These are phyloP conservation scores for Petrosia ficiformis DNA, from an alignment of 37 sponge, comb jelly and placozoan species.

Conservation along the genomic window DNA sequence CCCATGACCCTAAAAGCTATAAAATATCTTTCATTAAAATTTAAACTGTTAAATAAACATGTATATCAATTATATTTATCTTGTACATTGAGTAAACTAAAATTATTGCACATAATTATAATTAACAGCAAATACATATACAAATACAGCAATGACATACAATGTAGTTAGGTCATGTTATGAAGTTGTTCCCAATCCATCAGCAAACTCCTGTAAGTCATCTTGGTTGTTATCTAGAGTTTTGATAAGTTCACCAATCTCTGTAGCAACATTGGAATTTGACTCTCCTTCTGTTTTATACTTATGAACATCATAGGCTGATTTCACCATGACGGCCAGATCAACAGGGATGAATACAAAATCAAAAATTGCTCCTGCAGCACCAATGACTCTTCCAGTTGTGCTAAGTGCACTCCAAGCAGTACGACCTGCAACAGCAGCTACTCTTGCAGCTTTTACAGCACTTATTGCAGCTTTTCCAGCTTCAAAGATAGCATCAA, in stretches of 20 bases:
- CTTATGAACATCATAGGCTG: conserved; percentile 16
- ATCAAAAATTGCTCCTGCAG: conserved; percentile 13
- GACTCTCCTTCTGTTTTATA: conserved; percentile 3
- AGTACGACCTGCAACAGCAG: conserved; percentile 2
- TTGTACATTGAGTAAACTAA: too few relatives aligned
- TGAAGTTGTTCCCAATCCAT: background rate
- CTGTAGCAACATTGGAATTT: conserved; percentile 11
- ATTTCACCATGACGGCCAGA: background rate
- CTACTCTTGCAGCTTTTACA: conserved; percentile 7
- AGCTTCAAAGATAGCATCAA: background rate
- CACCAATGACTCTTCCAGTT: background rate
- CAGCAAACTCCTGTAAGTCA: background rate
- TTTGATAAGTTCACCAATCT: background rate
- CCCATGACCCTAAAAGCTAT: too few relatives aligned
- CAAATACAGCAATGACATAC: too few relatives aligned
- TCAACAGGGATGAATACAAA: conserved; percentile 11
- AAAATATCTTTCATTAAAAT: too few relatives aligned
- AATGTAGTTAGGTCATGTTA: too few relatives aligned
- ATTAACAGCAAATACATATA: too few relatives aligned
- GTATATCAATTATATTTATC: too few relatives aligned
- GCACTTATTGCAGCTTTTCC: background rate
- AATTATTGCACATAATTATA: too few relatives aligned
- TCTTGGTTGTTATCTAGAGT: background rate
- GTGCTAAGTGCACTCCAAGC: background rate
- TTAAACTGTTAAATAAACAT: too few relatives aligned